phyloP scores from a whole-genome alignment of 23 tunicate genomes.

The Phallusia fumigata region DNA sequence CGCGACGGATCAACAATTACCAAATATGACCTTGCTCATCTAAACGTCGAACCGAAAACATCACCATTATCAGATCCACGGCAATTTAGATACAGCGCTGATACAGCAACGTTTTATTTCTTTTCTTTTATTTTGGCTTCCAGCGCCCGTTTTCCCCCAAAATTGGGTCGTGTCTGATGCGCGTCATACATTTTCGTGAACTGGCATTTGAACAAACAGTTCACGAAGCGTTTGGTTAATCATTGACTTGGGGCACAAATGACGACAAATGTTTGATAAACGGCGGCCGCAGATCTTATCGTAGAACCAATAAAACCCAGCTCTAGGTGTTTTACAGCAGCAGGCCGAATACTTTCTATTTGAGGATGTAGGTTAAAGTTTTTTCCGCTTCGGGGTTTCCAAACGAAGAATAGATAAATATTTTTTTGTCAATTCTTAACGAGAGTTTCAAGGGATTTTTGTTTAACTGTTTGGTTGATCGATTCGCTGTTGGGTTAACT shows the following conservation, averaged over 20 bases:
- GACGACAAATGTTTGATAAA: conserved; percentile 1
- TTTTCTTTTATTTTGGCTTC: neutral
- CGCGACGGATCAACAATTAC: no score
- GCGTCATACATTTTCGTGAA: neutral
- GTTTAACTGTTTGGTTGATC: no score
- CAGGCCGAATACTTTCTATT: neutral
- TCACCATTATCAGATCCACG: conserved; percentile 8
- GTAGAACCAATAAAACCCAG: neutral
- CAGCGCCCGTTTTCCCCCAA: neutral
- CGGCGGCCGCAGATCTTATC: conserved; percentile 15
- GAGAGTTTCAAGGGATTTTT: no score
- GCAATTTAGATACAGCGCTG: neutral
- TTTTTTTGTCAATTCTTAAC: no score
- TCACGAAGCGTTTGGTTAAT: neutral
- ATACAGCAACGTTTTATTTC: neutral
- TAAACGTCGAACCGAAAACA: neutral
- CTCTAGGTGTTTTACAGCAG: neutral
- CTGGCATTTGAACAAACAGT: neutral
- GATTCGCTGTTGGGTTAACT: no score
- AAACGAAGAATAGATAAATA: no score
- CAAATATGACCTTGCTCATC: no score
- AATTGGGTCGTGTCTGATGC: neutral
- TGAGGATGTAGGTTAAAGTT: no score
- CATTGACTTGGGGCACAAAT: conserved; percentile 6
- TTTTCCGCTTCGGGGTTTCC: no score